phyloP scores from a whole-genome alignment of 1,140 invertebrate species.

The Asobara japonica region DNA sequence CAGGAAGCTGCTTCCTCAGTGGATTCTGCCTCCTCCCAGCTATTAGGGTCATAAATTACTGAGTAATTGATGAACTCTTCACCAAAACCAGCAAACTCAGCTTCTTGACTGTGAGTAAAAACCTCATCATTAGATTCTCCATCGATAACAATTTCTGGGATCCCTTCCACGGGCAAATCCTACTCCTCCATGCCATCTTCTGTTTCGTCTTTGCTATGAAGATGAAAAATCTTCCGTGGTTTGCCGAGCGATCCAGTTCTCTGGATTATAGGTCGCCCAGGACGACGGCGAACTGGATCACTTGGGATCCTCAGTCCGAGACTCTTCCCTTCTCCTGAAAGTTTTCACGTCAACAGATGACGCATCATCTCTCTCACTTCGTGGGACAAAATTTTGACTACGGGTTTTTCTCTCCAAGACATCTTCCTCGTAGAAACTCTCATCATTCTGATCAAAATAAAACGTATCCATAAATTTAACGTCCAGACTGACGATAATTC shows the following conservation, averaged over 20 bases:
- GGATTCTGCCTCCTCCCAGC: not conserved
- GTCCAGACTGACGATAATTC: conserved; percentile 45
- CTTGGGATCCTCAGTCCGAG: no score
- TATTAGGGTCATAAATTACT: not conserved
- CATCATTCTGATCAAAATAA: not conserved
- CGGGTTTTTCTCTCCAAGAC: not conserved
- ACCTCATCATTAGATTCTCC: not conserved
- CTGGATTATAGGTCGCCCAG: not conserved
- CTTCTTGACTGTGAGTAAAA: not conserved
- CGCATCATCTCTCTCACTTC: not conserved
- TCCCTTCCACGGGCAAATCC: not conserved
- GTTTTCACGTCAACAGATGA: no score
- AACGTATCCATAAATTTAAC: conserved; percentile 44
- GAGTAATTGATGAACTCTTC: not conserved
- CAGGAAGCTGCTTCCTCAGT: no score
- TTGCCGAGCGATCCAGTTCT: not conserved
- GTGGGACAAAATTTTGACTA: not conserved
- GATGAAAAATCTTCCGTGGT: not conserved
- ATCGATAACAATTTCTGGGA: not conserved
- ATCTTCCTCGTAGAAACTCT: not conserved
- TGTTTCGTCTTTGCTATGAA: not conserved
- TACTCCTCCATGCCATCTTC: not conserved
- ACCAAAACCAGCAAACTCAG: not conserved
- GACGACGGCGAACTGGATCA: not conserved
- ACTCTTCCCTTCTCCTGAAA: no score